Evolutionary conservation across 2,888 invertebrate genomes (phyloP), one percentile per base, ranked within the genome.

Genomic region (Catocala nupta): DNA sequence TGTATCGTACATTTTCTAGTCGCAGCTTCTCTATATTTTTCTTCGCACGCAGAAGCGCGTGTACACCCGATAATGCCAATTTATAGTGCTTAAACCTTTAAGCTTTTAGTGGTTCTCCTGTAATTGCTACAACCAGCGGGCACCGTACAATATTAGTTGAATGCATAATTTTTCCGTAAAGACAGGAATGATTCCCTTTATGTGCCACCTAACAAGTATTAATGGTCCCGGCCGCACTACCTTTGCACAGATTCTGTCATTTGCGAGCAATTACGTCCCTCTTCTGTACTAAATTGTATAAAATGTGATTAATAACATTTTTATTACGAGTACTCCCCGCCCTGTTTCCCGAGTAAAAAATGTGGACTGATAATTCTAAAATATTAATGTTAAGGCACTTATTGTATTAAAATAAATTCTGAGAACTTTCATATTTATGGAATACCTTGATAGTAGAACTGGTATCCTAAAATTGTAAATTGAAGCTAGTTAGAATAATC

Each of bases 161-260:
- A 87, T 89, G 85, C 88, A 90, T 89, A 90, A 83, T 90, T 91
- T 90, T 89, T 86, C 85, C 82, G 71, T 79, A 83, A 82, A 85
- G 85, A 81, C 82, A 70, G 80, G 75, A 82, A 81, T 83, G 86
- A 88, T 89, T 89, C 85, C 84, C 81, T 89, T 90, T 90, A 89
- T 89, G 90, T 86, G 86, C 80, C 67, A 74, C 73, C 80, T 91
- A 91, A 92, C 87, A 81, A 90, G 86, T 87, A 91, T 88, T 85
- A 90, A 92, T 90, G 88, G 83, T 77, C 71, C 72, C 73, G 63
- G 70, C 74, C 75, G 76, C 75, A 80, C 80, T 81, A 82, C 83
- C 71, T 70, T 73, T 67, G 74, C 77, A 73, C 77, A 81, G 85
- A 84, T 85, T 84, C 84, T 86, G 85, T 90, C 89, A 89, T 90